These are phyloP conservation scores for Turritopsis rubra DNA, from an alignment of 30 jellyfish, hydroid and myxozoan genomes.

Conservation along the genomic window DNA sequence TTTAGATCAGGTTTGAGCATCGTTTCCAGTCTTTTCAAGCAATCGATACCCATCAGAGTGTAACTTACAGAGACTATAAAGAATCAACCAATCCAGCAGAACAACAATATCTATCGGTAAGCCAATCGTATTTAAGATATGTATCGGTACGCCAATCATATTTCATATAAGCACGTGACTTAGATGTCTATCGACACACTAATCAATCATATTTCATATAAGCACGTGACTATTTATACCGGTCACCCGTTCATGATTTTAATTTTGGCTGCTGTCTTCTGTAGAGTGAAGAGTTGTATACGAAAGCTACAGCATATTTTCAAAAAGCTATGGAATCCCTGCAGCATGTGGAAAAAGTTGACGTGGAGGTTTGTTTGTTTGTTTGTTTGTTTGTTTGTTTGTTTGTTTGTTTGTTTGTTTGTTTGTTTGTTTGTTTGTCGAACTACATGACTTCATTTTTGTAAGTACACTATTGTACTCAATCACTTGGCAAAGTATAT, in stretches of 20 bases:
- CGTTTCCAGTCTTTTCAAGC: conserved; percentile 65
- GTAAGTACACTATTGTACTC: too few relatives aligned
- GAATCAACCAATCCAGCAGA: conserved; percentile 41
- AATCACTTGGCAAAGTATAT: background rate
- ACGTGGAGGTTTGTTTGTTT: conserved; percentile 27
- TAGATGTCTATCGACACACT: background rate
- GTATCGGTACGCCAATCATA: background rate
- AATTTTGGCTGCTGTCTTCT: too few relatives aligned
- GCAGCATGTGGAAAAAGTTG: conserved; percentile 43
- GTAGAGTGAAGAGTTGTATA: conserved; percentile 39
- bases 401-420: too few relatives aligned
- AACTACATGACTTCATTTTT: too few relatives aligned
- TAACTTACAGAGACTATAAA: conserved; percentile 50
- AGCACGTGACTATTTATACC: too few relatives aligned
- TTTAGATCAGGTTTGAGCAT: conserved; percentile 76
- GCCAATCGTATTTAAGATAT: background rate
- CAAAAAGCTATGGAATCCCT: conserved; percentile 68
- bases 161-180: too few relatives aligned
- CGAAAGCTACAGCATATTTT: conserved; percentile 58
- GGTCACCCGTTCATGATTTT: too few relatives aligned
- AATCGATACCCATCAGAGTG: conserved; percentile 87
- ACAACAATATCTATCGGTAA: conserved; percentile 11
- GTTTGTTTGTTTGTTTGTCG: too few relatives aligned
- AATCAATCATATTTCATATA: background rate
- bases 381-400: too few relatives aligned